phyloP scores from a whole-genome alignment of 2,797 vertebrate genomes.

The Aselliscus stoliczkanus region DNA sequence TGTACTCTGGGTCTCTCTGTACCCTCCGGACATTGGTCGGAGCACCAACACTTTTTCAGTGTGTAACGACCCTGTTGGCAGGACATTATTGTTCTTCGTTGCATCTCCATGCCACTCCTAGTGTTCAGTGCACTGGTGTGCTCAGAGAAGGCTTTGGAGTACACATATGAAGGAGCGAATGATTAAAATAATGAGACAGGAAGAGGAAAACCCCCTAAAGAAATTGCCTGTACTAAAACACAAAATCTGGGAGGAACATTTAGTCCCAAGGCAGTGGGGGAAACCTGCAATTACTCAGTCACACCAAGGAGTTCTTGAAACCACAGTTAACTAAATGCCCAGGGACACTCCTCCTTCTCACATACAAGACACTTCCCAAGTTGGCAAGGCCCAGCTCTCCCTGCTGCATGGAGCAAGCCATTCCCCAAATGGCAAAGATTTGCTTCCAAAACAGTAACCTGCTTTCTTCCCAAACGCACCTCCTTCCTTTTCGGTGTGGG shows the following conservation, averaged over 20 bases:
- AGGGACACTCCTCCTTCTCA: background rate
- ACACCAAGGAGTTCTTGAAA: conserved; percentile 25
- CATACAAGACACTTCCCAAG: background rate
- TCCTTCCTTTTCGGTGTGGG: background rate
- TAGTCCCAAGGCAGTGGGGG: conserved; percentile 22
- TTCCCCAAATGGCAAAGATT: background rate
- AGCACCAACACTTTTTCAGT: background rate
- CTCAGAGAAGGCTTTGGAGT: background rate
- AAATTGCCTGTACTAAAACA: conserved; percentile 2
- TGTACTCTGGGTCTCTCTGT: background rate
- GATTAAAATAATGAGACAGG: background rate
- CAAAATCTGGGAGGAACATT: conserved; percentile 49
- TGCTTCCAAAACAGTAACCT: background rate
- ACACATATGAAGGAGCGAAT: background rate
- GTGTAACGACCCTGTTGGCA: background rate
- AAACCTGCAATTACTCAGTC: conserved; percentile 54
- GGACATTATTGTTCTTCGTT: background rate
- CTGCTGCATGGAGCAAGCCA: background rate
- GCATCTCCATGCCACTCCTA: background rate
- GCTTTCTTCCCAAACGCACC: background rate
- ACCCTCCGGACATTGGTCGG: background rate
- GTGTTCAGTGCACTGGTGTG: background rate
- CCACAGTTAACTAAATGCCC: conserved; percentile 10
- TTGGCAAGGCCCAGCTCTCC: background rate
- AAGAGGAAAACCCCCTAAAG: conserved; percentile 30